These are phyloP conservation scores for Holothuria leucospilota DNA, from an alignment of 53 echinoderm and acorn worm species.

Conservation along the genomic window DNA sequence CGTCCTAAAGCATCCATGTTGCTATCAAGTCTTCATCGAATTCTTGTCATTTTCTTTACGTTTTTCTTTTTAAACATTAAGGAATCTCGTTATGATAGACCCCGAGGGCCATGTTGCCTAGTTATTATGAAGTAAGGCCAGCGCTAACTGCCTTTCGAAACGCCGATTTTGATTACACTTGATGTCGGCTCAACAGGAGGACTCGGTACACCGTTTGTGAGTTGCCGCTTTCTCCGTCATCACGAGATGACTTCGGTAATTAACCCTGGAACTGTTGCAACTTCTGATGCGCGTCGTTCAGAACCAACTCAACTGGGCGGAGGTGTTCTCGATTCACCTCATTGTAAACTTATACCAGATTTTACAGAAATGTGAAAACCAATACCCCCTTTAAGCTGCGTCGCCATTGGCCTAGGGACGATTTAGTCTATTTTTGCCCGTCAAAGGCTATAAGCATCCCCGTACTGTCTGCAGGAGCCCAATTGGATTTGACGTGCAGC, in stretches of 20 bases:
- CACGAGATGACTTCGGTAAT: constrained; percentile 25
- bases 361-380: constrained; percentile 41
- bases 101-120: too few relatives aligned
- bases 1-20: too few relatives aligned
- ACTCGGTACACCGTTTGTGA: constrained; percentile 1
- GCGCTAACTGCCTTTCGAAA: constrained; percentile 16
- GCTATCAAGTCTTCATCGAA: too few relatives aligned
- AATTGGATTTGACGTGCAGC: constrained; percentile 4
- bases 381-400: constrained; percentile 24
- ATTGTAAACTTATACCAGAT: constrained; percentile 38
- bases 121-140: too few relatives aligned
- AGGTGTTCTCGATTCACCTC: constrained; percentile 37
- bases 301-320: constrained; percentile 8
- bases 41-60: too few relatives aligned
- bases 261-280: constrained; percentile 42
- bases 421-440: constrained; percentile 35
- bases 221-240: constrained; percentile 1
- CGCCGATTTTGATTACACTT: neutral
- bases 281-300: neutral
- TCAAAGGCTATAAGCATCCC: constrained; percentile 38
- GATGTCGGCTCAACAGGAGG: constrained; percentile 21
- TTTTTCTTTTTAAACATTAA: too few relatives aligned
- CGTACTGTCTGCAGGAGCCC: constrained; percentile 5
- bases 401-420: constrained; percentile 1
- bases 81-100: too few relatives aligned